Base-by-base conservation (phyloP, 2,888 invertebrate genomes). In the Andricus curvator region DNA sequence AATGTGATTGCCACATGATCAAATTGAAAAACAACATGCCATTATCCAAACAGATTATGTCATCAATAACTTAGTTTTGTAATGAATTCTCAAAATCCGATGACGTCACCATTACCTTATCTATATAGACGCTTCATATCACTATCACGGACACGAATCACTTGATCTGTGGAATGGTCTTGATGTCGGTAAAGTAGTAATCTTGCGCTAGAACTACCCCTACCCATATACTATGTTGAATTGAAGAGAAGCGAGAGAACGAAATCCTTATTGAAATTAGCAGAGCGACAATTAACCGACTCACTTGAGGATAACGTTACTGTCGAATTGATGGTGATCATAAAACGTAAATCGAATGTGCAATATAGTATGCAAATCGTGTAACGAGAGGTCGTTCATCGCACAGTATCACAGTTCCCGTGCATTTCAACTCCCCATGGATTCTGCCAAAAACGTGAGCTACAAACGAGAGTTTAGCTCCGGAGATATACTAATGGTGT, bases 401-500 rank as follows among this genome's bases (percentile, higher is more conserved):
- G 74, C 74, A 74, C 74, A 51, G 33, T 74, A 51, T 74, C 74
- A 48, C 51, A n/a, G 33, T 29, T 56, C 74, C 20, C 17, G 20
- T 74, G n/a, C 29, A 74, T 74, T 74, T 74, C 29, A 51, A 56
- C 20, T 74, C 56, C 37, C 33, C 33, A 74, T 74, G 56, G 56
- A 15, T 56, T 74, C 56, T 74, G 33, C 51, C 74, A 74, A 74
- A 74, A 74, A 74, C 64, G 41, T 67, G 65, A n/a, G 48, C 79
- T 81, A 84, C 84, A 85, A 88, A 88, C 86, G 84, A 87, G 81
- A 87, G 86, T 89, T 89, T 86, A 87, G 88, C 85, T 84, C 82
- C 82, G 82, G 87, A 86, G 86, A 88, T 90, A 88, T 88, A 88
- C 88, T 90, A 89, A 90, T 89, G 88, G 87, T 89, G 85, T 89